Evolutionary conservation across 2,888 invertebrate genomes (phyloP), one percentile per base, ranked within the genome.

Genomic region (Erebia palarica): DNA sequence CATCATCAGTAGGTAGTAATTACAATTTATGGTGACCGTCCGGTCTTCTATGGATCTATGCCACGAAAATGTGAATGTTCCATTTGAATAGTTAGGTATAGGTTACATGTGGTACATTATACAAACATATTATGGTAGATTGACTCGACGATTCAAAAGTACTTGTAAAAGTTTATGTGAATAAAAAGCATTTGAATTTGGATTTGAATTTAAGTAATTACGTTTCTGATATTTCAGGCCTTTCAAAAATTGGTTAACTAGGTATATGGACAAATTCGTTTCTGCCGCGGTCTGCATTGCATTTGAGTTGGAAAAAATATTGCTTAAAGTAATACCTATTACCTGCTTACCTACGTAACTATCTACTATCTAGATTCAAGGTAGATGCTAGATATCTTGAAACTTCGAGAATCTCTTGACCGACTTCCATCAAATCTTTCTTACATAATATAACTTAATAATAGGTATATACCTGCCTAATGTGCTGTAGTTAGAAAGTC

Each of bases 371-470:
- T 55, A 55, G 44, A 51, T 68, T 53, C 36, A 51, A 60, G 60
- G 60, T 68, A 55, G 61, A 68, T 66, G n/a, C 44, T 21, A 65
- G 42, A 44, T 66, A 49, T 69, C 66, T 71, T 67, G 57, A 69
- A 66, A 59, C 65, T 72, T 61, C 55, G 67, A 72, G 57, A 69
- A 42, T 13, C 69, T 65, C 72, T 72, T 70, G 74, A 70, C 63
- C 74, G 68, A 70, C 57, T 74, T 74, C 21, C 49, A 63, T 49
- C 21, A 63, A 49, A 63, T 63, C 47, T 27, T 49, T 63, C 47
- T 27, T 49, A 63, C 47, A 21, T 49, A 60, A 21, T 49, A 60
- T 10, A 44, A 44, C 18, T 51, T n/a, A n/a, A 14, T 0, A 16
- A 1, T 53, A 36, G n/a, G 42, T 10, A n/a, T 13, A 9, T 16